phyloP scores from a whole-genome alignment of 1,140 invertebrate species.

The Stegodyphus dumicola region DNA sequence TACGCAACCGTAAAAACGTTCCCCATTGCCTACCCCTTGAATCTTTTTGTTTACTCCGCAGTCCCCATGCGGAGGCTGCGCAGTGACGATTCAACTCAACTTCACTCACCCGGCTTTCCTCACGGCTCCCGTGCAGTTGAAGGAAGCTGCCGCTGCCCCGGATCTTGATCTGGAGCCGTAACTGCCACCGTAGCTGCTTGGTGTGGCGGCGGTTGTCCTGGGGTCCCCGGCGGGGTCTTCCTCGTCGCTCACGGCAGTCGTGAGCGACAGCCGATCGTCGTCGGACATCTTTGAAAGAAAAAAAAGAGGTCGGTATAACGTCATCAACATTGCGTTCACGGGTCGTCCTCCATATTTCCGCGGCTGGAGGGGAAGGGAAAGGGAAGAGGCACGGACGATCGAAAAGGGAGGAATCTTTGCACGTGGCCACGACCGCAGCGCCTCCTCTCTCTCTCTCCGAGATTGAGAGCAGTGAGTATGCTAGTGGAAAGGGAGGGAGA shows the following conservation, averaged over 20 bases:
- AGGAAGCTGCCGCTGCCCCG: slow-evolving; percentile 89
- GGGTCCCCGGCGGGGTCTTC: slow-evolving; percentile 76
- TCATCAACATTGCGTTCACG: not conserved
- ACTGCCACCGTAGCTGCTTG: slow-evolving; percentile 88
- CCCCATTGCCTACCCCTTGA: not conserved
- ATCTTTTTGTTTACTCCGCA: not conserved
- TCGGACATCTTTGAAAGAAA: slow-evolving; percentile 84
- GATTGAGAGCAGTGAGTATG: not conserved
- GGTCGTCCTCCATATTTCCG: not conserved
- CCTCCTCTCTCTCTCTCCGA: not conserved
- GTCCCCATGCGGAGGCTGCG: not conserved
- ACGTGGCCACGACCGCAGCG: slow-evolving; percentile 15
- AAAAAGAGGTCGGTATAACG: not conserved
- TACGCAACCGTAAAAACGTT: not conserved
- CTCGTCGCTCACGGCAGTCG: slow-evolving; percentile 93
- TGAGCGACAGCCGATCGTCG: slow-evolving; percentile 95
- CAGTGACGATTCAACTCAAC: not conserved
- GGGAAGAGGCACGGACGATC: not conserved
- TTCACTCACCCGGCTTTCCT: slow-evolving; percentile 92
- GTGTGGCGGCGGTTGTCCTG: slow-evolving; percentile 3
- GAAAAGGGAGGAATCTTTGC: slow-evolving; percentile 11
- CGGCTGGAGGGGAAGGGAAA: too few relatives aligned
- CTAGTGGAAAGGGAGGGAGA: not conserved
- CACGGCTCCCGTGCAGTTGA: slow-evolving; percentile 96
- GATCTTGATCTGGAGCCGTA: slow-evolving; percentile 81